Evolutionary conservation across 1,140 invertebrate genomes (phyloP).

Genomic region (Conus ventricosus): DNA sequence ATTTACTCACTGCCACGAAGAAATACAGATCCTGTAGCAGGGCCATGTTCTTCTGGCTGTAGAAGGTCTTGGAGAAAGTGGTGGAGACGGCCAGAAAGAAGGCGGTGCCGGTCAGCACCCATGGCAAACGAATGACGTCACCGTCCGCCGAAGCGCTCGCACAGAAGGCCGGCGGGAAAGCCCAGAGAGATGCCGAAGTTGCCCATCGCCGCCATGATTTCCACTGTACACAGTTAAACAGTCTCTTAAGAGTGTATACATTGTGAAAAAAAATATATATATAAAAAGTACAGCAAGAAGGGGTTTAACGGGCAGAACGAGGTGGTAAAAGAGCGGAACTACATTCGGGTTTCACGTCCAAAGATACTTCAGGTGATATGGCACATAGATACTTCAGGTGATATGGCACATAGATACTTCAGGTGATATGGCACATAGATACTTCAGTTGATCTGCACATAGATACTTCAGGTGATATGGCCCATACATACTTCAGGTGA

Average conservation of each 20-base stretch:
- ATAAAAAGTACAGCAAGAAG: neutral
- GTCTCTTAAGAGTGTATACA: neutral
- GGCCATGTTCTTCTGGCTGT: conserved; percentile 39
- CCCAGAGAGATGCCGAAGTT: conserved; percentile 65
- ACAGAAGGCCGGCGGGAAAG: conserved; percentile 60
- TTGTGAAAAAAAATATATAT: no score
- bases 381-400: no score
- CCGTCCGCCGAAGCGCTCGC: conserved; percentile 55
- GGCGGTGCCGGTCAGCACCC: conserved; percentile 45
- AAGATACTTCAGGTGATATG: no score
- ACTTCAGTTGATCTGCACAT: no score
- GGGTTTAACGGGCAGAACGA: no score
- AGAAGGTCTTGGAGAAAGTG: conserved; percentile 52
- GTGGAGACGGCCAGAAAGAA: conserved; percentile 59
- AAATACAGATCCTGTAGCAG: conserved; percentile 62
- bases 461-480: no score
- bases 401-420: no score
- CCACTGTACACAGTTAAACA: conserved; percentile 48
- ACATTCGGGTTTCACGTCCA: no score
- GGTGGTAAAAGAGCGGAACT: no score
- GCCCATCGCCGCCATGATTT: conserved; percentile 61
- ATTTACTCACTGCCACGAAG: conserved; percentile 51
- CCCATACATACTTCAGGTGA: no score
- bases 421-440: no score
- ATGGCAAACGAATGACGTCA: conserved; percentile 58